A percentile compares a stretch with the other conserved stretches of the same genome.
Conservation (phyloP, 1,140 invertebrate species). For the Heterodera carotae region DNA sequence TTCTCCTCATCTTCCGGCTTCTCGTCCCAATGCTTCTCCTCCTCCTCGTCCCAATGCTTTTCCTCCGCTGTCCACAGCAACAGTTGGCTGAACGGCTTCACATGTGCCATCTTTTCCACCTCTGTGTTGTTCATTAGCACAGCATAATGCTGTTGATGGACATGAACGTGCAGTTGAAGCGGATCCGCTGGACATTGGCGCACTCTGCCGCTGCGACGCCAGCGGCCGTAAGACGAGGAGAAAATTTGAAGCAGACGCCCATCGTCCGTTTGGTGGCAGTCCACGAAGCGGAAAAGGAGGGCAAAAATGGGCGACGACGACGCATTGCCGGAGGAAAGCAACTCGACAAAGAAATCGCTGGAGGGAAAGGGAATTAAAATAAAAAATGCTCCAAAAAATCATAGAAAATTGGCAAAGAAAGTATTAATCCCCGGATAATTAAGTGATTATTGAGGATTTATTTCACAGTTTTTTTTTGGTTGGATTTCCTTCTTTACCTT, state of each 20-base stretch:
- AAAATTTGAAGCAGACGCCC: constrained; percentile 20
- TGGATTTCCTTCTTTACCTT: no score
- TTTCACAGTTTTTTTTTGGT: no score
- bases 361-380: background rate
- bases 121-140: constrained; percentile 14
- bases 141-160: background rate
- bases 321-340: background rate
- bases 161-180: constrained; percentile 6
- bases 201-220: background rate
- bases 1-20: no score
- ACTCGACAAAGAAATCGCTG: constrained; percentile 27
- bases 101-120: background rate
- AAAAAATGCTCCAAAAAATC: background rate
- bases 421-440: no score
- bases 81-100: background rate
- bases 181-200: background rate
- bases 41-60: background rate
- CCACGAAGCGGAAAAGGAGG: constrained; percentile 18
- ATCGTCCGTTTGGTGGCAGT: background rate
- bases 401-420: no score
- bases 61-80: background rate
- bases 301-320: background rate
- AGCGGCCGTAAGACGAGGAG: constrained; percentile 15
- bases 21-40: background rate
- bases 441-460: no score